Evolutionary conservation across 2,888 invertebrate genomes (phyloP), one percentile per base, ranked within the genome.

Genomic region (Flexamia atlantica): DNA sequence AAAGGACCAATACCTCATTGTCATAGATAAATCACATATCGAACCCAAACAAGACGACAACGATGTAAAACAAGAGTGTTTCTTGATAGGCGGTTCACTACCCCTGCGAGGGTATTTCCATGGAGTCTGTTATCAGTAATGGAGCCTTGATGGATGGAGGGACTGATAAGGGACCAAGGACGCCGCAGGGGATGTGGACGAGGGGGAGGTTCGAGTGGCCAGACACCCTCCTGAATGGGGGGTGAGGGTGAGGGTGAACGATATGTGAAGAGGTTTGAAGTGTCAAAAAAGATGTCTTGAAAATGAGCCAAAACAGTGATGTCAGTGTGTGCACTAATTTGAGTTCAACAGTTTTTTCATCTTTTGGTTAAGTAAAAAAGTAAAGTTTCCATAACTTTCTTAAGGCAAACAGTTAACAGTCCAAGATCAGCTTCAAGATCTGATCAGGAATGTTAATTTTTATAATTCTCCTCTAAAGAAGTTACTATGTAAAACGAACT

Each of bases 111-210:
- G 30, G 28, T 64, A 64, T 64, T 64, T 64, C 64, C 64, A 64
- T 64, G 30, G 28, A 12, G 20, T 53, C 20, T 53, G 64, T 64
- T 64, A 64, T 64, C 64, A 57, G 79, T 79, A 79, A 79, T 79
- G 79, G 79, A 79, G 57, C 32, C 36, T 23, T 53, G 79, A 76
- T 9, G 2, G 76, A 76, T 76, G 76, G 32, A 76, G 76, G 25
- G 76, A 28, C 57, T 76, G 79, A 79, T 53, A 57, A 32, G 57
- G 57, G 79, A 3, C 57, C 30, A 28, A 30, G 28, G 64, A 14
- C 17, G 14, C 17, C 28, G 64, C 5, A 5, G 12, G 25, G 64
- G 64, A 9, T 64, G 64, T n/a, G 30, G 64, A 28, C 57, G 57
- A 20, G 20, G 23, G 23, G 10, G 64, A 30, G 64, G 30, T 28